Evolutionary conservation across 2,797 vertebrate genomes (phyloP), one percentile per base, ranked within the genome.

Genomic region (Zenarchopterus dispar): DNA sequence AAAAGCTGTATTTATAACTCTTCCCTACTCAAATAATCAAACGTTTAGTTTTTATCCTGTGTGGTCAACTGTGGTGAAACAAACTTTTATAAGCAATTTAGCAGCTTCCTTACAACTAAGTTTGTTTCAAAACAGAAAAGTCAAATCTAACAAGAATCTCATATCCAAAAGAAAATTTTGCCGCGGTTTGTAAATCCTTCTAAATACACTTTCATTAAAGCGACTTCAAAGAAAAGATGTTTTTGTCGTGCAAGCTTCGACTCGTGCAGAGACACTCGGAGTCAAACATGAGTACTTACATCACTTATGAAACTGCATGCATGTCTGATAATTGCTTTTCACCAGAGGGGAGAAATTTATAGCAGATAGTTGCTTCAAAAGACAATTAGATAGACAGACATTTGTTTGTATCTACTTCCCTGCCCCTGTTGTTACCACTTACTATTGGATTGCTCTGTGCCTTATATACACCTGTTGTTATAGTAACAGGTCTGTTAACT

Each of bases 381-480:
- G 67, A 5, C 11, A 36, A 53, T 84, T 68, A 78, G 48, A 23
- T 49, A 57, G 47, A 45, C 54, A 46, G 52, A 70, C 5, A 6
- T 44, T 24, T 53, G 7, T 49, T 33, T 47, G 10, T 49, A 19
- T 44, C 39, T n/a, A 22, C 42, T 48, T 60, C 44, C 46, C 33
- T 24, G 43, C 21, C 43, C 22, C 55, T 31, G 26, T 21, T 41
- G 42, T 42, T 36, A 28, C 48, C 36, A 31, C 58, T 62, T 44
- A 19, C 56, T 41, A 50, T 57, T 39, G 61, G 41, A 62, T 67
- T 75, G 56, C 69, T 78, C 48, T 56, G 53, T 70, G 56, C n/a
- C 50, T 44, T 45, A 70, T 48, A 45, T 72, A 62, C 75, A 82
- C 75, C 82, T 84, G 84, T 62, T 88, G 63, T 78, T 67, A 84